Conservation (phyloP, 2,797 vertebrate species). For the Centropyge bicolor region DNA sequence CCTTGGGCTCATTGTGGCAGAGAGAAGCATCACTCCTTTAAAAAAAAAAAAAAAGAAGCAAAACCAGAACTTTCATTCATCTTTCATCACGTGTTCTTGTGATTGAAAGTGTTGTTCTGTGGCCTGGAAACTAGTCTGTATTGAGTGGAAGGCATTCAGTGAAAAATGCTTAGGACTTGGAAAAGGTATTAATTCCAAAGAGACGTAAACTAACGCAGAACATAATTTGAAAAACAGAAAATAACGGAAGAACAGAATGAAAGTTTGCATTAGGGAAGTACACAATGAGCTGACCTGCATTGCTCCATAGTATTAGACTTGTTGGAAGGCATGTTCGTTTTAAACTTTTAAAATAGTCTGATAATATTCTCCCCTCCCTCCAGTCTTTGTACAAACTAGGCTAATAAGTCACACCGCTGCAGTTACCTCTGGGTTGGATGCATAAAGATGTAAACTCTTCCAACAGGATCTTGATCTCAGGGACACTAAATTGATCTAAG, state of each 20-base stretch:
- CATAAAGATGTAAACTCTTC: neutral
- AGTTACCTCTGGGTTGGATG: neutral
- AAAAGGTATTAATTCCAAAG: slow-evolving; percentile 13
- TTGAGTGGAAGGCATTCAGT: slow-evolving; percentile 21
- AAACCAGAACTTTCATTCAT: slow-evolving; percentile 31
- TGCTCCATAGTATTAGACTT: neutral
- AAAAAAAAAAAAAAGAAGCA: slow-evolving; percentile 20
- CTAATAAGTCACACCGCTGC: neutral
- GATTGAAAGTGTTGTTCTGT: slow-evolving; percentile 38
- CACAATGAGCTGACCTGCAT: neutral
- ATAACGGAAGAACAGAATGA: neutral
- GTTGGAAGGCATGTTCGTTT: neutral
- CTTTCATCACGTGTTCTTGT: slow-evolving; percentile 23
- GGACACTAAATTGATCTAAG: neutral
- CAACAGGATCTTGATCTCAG: neutral
- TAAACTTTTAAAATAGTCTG: neutral
- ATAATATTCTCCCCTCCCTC: neutral
- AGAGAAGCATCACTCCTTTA: slow-evolving; percentile 18
- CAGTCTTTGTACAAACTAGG: neutral
- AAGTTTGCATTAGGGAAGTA: neutral
- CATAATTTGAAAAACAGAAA: neutral
- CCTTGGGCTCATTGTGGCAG: slow-evolving; percentile 19
- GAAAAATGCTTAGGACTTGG: slow-evolving; percentile 24
- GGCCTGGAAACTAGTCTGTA: slow-evolving; percentile 31
- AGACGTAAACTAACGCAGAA: slow-evolving; percentile 10